These are phyloP conservation scores for Iselma pallidipennis DNA, from an alignment of 2,888 invertebrate species.

Conservation along the genomic window DNA sequence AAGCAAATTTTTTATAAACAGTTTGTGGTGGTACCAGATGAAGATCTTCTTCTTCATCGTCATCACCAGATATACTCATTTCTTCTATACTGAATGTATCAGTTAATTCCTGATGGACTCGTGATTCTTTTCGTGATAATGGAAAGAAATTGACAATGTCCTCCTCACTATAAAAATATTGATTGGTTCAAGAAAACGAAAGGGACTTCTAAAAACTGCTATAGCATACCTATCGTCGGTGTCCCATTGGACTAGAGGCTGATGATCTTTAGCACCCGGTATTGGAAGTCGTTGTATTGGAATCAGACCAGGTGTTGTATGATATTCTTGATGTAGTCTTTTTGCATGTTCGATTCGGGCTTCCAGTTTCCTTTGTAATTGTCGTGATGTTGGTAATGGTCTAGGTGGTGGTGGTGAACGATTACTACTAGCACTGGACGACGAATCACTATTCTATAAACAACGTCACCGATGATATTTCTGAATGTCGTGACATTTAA, in stretches of 20 bases:
- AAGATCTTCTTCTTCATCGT: slow-evolving; percentile 56
- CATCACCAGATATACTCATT: slow-evolving; percentile 62
- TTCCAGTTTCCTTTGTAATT: slow-evolving; percentile 53
- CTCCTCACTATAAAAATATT: slow-evolving; percentile 54
- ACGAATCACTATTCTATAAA: slow-evolving; percentile 51
- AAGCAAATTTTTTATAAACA: slow-evolving; percentile 52
- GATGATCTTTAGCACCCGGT: slow-evolving; percentile 58
- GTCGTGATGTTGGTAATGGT: slow-evolving; percentile 44
- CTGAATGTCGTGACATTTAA: slow-evolving; percentile 9
- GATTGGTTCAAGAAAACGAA: not conserved
- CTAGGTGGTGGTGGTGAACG: slow-evolving; percentile 48
- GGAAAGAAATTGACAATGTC: slow-evolving; percentile 61
- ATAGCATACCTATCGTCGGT: slow-evolving; percentile 60
- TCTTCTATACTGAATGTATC: slow-evolving; percentile 67
- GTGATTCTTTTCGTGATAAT: slow-evolving; percentile 53
- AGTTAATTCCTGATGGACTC: slow-evolving; percentile 60
- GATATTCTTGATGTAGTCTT: slow-evolving; percentile 56
- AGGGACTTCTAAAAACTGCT: not conserved
- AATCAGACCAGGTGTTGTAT: slow-evolving; percentile 54
- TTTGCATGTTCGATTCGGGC: slow-evolving; percentile 56
- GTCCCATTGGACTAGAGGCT: slow-evolving; percentile 64
- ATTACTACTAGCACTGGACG: slow-evolving; percentile 51
- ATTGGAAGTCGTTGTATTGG: slow-evolving; percentile 59
- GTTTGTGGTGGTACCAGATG: slow-evolving; percentile 56
- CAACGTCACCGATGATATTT: slow-evolving; percentile 3